A percentile compares a stretch with the other conserved stretches of the same genome.
These are phyloP conservation scores for Andrena camellia DNA, from an alignment of 2,888 invertebrate species.

Conservation along the genomic window DNA sequence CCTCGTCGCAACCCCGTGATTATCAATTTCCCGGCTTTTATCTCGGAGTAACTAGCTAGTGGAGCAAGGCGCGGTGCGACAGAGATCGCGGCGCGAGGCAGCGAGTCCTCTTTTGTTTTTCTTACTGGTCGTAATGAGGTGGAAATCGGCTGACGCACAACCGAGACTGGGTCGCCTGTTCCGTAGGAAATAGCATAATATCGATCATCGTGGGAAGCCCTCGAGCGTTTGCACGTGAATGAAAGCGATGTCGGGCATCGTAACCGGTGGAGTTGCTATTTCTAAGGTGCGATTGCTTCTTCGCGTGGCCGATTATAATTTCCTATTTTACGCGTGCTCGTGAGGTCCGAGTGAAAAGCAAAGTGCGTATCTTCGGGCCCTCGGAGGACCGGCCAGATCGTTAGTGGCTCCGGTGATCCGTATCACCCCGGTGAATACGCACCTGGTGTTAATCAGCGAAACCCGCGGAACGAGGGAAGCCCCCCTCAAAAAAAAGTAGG, in stretches of 20 bases:
- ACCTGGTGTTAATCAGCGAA: constrained; percentile 66
- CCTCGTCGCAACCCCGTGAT: not conserved
- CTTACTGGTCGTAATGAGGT: constrained; percentile 35
- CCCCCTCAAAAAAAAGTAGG: constrained; percentile 37
- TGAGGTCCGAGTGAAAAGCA: constrained; percentile 17
- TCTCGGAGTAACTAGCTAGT: not conserved
- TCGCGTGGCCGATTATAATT: constrained; percentile 12
- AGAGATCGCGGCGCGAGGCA: constrained; percentile 27
- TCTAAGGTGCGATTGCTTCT: not conserved
- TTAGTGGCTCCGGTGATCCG: constrained; percentile 56
- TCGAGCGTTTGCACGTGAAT: constrained; percentile 3
- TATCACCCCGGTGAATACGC: constrained; percentile 42
- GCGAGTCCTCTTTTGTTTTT: constrained; percentile 45
- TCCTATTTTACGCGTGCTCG: not conserved
- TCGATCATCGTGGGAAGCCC: constrained; percentile 35
- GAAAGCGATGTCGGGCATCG: constrained; percentile 6
- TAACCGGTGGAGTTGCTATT: not conserved
- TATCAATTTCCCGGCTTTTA: constrained; percentile 7
- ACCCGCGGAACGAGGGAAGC: constrained; percentile 47
- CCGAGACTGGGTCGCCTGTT: constrained; percentile 42
- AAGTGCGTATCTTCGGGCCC: not conserved
- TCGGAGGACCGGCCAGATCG: constrained; percentile 28
- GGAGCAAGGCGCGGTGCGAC: constrained; percentile 39
- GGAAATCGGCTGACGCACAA: constrained; percentile 17
- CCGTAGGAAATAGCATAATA: constrained; percentile 39